Percentiles rank a stretch among this genome's conserved stretches.
Conservation (phyloP, 2,113 vertebrate species). For the Oxygymnocypris stewartii region DNA sequence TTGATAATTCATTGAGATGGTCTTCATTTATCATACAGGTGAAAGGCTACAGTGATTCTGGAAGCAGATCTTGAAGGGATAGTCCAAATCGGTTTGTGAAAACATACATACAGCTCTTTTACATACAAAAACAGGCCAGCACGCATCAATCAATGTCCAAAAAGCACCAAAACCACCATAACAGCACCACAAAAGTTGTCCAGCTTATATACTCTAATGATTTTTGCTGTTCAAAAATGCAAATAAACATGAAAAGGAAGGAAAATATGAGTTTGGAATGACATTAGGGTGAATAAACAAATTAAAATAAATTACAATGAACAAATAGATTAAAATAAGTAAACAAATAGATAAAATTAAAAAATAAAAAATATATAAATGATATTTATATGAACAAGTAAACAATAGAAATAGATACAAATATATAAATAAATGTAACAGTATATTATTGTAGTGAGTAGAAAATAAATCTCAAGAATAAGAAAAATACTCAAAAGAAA, state of each 20-base stretch:
- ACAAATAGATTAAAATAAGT: background rate
- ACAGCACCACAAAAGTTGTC: background rate
- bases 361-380: background rate
- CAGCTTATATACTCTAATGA: background rate
- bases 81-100: background rate
- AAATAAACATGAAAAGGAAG: background rate
- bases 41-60: background rate
- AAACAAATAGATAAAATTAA: background rate
- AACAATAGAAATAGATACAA: background rate
- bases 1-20: conserved; percentile 26
- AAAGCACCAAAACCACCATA: background rate
- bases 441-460: background rate
- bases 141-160: background rate
- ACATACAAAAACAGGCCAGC: background rate
- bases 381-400: background rate
- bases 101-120: background rate
- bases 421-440: background rate
- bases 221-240: background rate
- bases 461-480: background rate
- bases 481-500: too few species aligned
- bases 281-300: background rate
- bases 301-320: background rate
- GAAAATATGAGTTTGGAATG: background rate
- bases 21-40: background rate
- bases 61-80: background rate